Base-by-base conservation (phyloP, 2,113 vertebrate species). In the Apeltes quadracus region DNA sequence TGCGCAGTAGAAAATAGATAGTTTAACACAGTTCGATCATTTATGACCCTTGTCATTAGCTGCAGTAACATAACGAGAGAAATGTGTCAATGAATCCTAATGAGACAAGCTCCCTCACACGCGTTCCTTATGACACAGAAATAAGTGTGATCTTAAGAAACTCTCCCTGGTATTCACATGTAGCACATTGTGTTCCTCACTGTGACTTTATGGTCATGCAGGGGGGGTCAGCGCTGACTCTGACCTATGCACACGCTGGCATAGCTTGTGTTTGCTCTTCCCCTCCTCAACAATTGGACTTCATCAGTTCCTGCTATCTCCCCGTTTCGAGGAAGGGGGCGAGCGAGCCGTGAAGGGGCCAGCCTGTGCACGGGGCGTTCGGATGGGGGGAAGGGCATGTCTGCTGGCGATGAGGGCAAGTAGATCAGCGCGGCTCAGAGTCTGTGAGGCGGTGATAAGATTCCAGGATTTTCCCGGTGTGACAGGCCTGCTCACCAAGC, bases 391-490 rank as follows among this genome's bases (percentile, higher is more conserved):
- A 79, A 77, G 86, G 87, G 85, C 83, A 86, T 73, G 90, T 92
- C 89, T 90, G 87, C 90, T 91, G 93, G 93, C 92, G 90, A 85
- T 79, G 78, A 89, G 92, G 91, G 91, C 86, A 88, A 91, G 92
- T 90, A 92, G 93, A 94, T 94, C 93, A 93, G 92, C 79, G 84
- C 79, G 58, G 91, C 91, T 93, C 90, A 91, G 90, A 90, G 91
- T 94, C 94, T 94, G 94, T 63, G 91, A 90, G 88, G 85, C 90
- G 63, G 87, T 87, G 94, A 94, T 94, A 94, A 94, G 93, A 94
- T 93, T 93, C 91, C 90, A 89, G 92, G 90, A 90, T 93, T 93
- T 92, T 93, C 90, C 88, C 84, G 88, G 90, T 90, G 92, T 93
- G 91, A 93, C 93, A 92, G 92, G 90, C 91, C 89, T 86, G 92